Evolutionary conservation across 2,797 vertebrate genomes (phyloP).

Genomic region (Thaleichthys pacificus): DNA sequence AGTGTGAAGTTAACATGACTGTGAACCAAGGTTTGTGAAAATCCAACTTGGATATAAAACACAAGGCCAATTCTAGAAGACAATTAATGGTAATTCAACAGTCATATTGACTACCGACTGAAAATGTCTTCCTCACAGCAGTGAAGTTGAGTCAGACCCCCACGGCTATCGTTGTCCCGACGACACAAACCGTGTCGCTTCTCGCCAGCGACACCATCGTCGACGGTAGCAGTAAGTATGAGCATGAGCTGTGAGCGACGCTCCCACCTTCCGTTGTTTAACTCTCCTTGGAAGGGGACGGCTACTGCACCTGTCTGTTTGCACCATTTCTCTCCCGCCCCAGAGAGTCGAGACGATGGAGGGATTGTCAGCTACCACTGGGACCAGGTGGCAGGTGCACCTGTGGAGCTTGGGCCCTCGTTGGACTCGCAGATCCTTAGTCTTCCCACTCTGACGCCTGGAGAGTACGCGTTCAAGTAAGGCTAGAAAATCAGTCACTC

Average conservation of each 20-base stretch:
- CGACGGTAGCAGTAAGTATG: conserved; percentile 77
- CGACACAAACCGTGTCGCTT: conserved; percentile 70
- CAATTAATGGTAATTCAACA: neutral
- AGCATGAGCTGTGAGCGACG: neutral
- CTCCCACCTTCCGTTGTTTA: too few relatives aligned
- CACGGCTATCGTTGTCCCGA: conserved; percentile 70
- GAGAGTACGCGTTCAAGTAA: conserved; percentile 82
- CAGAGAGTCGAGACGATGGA: conserved; percentile 78
- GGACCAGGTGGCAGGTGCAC: conserved; percentile 78
- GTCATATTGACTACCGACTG: neutral
- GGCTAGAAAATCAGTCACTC: neutral
- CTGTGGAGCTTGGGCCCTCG: conserved; percentile 61
- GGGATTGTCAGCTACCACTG: conserved; percentile 77
- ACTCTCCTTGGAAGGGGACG: too few relatives aligned
- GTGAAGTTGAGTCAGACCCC: conserved; percentile 72
- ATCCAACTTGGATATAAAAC: neutral
- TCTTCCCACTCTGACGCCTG: conserved; percentile 70
- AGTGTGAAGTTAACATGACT: conserved; percentile 78
- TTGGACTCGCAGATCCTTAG: conserved; percentile 67
- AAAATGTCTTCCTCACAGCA: neutral
- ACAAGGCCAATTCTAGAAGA: too few relatives aligned
- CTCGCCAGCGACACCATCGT: conserved; percentile 69
- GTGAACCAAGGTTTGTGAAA: conserved; percentile 74
- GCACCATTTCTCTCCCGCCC: neutral
- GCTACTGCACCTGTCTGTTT: too few relatives aligned